Conservation (phyloP, 1,140 invertebrate species). For the Achatina immaculata region DNA sequence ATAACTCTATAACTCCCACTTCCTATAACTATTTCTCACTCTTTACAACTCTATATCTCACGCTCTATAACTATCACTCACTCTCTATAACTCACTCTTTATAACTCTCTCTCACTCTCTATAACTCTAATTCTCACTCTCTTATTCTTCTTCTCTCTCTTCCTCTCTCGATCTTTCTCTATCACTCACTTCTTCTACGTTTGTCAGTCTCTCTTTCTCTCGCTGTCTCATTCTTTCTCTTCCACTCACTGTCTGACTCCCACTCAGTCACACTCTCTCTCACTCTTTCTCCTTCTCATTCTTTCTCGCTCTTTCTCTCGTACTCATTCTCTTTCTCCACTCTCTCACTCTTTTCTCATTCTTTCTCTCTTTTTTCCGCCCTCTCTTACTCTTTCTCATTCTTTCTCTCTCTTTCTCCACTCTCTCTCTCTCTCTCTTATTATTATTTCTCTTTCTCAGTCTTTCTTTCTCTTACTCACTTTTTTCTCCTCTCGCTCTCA, state of each 20-base stretch:
- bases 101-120: background rate
- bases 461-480: too few species aligned
- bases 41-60: background rate
- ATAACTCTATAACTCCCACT: background rate
- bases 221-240: background rate
- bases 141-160: background rate
- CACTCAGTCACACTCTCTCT: background rate
- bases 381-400: too few species aligned
- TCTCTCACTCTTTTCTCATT: too few species aligned
- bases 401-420: too few species aligned
- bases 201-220: background rate
- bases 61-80: background rate
- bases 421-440: too few species aligned
- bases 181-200: background rate
- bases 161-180: background rate
- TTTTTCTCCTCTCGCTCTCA: too few species aligned
- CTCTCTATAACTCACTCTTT: background rate
- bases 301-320: background rate
- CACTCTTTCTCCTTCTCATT: background rate
- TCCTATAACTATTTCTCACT: background rate
- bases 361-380: too few species aligned
- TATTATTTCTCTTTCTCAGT: too few species aligned
- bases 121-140: background rate
- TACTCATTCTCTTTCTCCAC: background rate
- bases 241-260: background rate